A percentile compares a stretch with the other conserved stretches of the same genome.
Evolutionary conservation across 2,797 vertebrate genomes (phyloP).

Genomic region (Columba guinea): DNA sequence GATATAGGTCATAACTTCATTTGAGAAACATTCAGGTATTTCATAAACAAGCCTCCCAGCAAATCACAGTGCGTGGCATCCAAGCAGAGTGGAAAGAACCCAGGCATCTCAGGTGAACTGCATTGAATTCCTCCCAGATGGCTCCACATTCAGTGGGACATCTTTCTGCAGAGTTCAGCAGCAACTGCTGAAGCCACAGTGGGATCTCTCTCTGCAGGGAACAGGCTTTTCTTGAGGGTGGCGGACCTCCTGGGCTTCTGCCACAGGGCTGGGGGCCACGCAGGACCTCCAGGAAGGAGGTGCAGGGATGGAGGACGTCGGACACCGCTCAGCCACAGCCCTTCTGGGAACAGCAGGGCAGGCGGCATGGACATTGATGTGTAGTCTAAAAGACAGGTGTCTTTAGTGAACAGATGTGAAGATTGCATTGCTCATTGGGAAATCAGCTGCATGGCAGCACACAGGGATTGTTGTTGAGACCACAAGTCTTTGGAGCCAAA

Average conservation of each 20-base stretch:
- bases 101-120: rapidly evolving
- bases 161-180: neutral
- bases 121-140: neutral
- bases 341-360: rapidly evolving
- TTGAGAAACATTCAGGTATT: neutral
- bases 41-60: neutral
- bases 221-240: neutral
- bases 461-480: neutral
- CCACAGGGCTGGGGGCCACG: neutral
- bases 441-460: neutral
- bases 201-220: neutral
- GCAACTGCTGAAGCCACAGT: neutral
- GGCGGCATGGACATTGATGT: rapidly evolving
- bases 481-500: neutral
- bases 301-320: neutral
- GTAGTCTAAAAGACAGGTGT: neutral
- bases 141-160: neutral
- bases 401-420: neutral
- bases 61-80: neutral
- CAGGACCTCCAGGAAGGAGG: neutral
- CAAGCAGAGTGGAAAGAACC: neutral
- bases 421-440: neutral
- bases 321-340: neutral
- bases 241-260: neutral
- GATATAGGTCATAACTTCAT: neutral